Evolutionary conservation across 92 coral and sea anemone genomes (phyloP), one percentile per base, ranked within the genome.

Genomic region (Paragorgia papillata): DNA sequence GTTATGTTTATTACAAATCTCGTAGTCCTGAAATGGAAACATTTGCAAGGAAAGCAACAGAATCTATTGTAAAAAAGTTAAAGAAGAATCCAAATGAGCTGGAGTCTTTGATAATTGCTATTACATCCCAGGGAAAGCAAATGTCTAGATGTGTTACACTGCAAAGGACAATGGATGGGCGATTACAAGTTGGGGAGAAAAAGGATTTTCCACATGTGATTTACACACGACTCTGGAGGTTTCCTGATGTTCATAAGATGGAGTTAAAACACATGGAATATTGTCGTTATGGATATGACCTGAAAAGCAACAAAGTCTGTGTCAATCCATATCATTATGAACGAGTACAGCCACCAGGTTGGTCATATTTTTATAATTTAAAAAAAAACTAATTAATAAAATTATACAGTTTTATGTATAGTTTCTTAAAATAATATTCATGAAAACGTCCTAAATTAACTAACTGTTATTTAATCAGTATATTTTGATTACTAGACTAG

Each of bases 171-270:
- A 95, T 95, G 99, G 99, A 95, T 83, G 99, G 99, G 6, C 79
- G 99, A 31, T 75, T 95, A 46, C 99, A 95, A 60, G 99, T 95
- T 18, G 99, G 99, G 39, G 99, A 95, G 80, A 95, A 95, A 85
- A 95, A 95, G 59, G 99, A 95, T 70, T 95, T 95, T 79, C 99
- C 99, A 9, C 99, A 95, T 83, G 99, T 95, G 34, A 95, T 95
- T 64, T 95, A 95, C 70, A 94, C 99, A 3, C 87, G 99, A n/a
- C 83, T 95, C 39, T 95, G 99, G 99, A 78, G 99, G 51, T 95
- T 96, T 91, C 97, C 99, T 9, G 99, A 95, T 81, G 99, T 95
- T 5, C 99, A 95, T 67, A 95, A 95, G 80, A 95, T 95, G 99
- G 99, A 95, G 69, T 87, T 95, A 92, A 63, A 93, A 39, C 99